A percentile compares a stretch with the other conserved stretches of the same genome.
These are phyloP conservation scores for Tadarida brasiliensis DNA, from an alignment of 2,797 vertebrate genomes.

Conservation along the genomic window DNA sequence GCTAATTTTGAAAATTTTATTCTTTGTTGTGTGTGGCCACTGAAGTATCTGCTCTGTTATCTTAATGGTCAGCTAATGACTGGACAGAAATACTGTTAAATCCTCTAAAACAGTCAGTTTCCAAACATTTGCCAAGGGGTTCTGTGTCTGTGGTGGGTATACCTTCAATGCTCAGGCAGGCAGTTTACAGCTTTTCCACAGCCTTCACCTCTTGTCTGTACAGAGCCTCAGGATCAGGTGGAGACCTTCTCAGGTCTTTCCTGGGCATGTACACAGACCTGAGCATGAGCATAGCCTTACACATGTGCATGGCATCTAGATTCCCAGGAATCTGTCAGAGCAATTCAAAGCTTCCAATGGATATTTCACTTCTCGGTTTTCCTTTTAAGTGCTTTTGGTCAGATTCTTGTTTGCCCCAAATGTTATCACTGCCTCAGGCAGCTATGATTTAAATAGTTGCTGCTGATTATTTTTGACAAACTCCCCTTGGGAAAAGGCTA, in stretches of 20 bases:
- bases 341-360: background rate
- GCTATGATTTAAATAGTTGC: constrained; percentile 22
- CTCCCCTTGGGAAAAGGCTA: background rate
- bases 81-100: background rate
- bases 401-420: background rate
- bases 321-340: background rate
- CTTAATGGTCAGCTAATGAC: background rate
- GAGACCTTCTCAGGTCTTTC: background rate
- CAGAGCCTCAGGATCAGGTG: background rate
- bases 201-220: background rate
- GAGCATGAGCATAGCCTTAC: background rate
- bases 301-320: background rate
- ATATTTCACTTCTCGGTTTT: background rate
- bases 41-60: background rate
- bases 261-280: background rate
- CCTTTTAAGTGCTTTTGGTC: background rate
- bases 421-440: background rate
- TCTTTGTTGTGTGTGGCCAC: background rate
- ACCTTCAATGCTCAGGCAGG: background rate
- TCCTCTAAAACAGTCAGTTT: background rate
- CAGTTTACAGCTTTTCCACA: background rate
- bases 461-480: constrained; percentile 42
- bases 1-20: background rate
- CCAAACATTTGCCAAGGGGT: background rate
- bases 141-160: background rate